A percentile compares a stretch with the other conserved stretches of the same genome.
Conservation (phyloP, 2,888 invertebrate species). For the Leptopilina syphax region DNA sequence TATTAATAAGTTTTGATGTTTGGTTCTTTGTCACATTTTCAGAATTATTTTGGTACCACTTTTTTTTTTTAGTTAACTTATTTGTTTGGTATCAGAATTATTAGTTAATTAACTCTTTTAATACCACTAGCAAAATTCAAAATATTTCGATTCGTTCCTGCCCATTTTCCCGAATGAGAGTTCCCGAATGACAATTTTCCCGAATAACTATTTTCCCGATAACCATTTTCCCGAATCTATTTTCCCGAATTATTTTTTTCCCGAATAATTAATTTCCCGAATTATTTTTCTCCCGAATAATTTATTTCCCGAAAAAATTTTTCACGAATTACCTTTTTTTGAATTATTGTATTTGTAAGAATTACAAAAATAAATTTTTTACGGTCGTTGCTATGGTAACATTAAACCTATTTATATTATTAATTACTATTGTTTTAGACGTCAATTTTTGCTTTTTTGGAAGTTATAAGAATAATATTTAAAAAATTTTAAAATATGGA, state of each 20-base stretch:
- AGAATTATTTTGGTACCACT: too few species aligned
- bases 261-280: background rate
- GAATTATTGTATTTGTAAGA: background rate
- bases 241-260: background rate
- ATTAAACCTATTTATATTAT: background rate
- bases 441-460: background rate
- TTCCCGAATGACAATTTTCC: too few species aligned
- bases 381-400: conserved; percentile 4
- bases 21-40: too few species aligned
- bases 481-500: background rate
- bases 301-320: too few species aligned
- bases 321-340: background rate
- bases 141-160: background rate
- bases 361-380: background rate
- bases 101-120: too few species aligned
- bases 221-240: too few species aligned
- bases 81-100: too few species aligned
- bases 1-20: too few species aligned
- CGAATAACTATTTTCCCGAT: too few species aligned
- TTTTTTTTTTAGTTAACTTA: too few species aligned
- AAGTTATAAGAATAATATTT: background rate
- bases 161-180: background rate
- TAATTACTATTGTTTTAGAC: background rate
- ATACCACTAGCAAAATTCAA: too few species aligned
- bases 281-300: background rate